phyloP scores from a whole-genome alignment of 2,888 invertebrate genomes.

The Isoperla grammatica region DNA sequence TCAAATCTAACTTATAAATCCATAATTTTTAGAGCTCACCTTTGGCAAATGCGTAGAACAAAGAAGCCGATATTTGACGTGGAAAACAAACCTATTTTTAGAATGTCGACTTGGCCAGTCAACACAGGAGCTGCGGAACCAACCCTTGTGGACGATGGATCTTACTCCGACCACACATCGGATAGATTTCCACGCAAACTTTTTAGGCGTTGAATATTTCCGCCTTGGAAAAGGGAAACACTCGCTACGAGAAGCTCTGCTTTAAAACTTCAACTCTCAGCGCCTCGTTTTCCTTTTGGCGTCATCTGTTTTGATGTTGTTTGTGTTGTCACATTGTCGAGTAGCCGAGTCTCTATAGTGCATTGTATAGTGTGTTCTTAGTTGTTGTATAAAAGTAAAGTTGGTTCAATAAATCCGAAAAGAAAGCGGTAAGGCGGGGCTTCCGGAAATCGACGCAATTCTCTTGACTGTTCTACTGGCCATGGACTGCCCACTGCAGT shows the following conservation, averaged over 20 bases:
- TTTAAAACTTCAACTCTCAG: slow-evolving; percentile 3
- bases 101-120: no score
- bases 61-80: no score
- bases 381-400: not conserved
- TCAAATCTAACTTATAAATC: no score
- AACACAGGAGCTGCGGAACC: no score
- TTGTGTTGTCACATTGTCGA: not conserved
- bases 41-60: no score
- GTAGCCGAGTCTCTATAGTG: not conserved
- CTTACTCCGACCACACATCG: no score
- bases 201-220: no score
- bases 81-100: no score
- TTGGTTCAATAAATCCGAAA: slow-evolving; percentile 24
- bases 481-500: not conserved
- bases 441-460: slow-evolving; percentile 21
- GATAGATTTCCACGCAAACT: no score
- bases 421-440: slow-evolving; percentile 26
- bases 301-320: not conserved
- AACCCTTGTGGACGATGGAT: no score
- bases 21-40: no score
- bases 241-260: not conserved
- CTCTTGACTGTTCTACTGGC: slow-evolving; percentile 10
- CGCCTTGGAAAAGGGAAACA: not conserved
- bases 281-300: not conserved
- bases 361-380: not conserved